A percentile compares a stretch with the other conserved stretches of the same genome.
Conservation (phyloP, 2,113 vertebrate species). For the Todiramphus chloris region DNA sequence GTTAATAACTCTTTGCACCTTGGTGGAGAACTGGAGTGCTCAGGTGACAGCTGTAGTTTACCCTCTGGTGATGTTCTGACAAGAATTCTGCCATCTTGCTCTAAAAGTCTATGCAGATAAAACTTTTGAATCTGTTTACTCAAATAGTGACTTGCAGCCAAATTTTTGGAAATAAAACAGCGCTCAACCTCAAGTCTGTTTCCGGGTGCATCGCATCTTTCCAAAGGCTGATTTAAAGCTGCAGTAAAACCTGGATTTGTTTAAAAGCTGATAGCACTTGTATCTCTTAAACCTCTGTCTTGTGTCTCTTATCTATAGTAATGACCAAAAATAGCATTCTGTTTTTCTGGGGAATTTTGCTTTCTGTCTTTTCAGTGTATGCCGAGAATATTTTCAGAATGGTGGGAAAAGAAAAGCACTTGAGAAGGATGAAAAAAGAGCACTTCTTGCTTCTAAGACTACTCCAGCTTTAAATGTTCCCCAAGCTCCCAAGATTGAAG, state of each 20-base stretch:
- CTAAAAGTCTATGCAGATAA: background rate
- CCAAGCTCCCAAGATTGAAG: conserved; percentile 72
- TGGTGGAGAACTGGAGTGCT: background rate
- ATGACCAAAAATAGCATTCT: background rate
- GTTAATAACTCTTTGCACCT: background rate
- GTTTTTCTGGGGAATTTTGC: background rate
- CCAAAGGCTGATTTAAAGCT: background rate
- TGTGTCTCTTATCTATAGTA: background rate
- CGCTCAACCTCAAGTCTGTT: rapidly evolving
- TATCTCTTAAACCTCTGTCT: background rate
- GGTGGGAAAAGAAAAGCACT: conserved; percentile 94
- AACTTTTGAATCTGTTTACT: background rate
- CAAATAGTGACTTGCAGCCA: background rate
- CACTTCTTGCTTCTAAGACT: conserved; percentile 74
- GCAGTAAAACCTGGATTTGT: background rate
- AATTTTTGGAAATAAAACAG: background rate
- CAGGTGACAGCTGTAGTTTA: background rate
- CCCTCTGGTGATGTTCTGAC: background rate
- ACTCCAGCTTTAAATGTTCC: conserved; percentile 70
- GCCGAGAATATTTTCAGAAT: conserved; percentile 95
- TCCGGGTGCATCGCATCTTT: background rate
- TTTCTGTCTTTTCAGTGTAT: conserved; percentile 81
- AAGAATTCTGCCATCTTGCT: background rate
- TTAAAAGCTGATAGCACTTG: background rate
- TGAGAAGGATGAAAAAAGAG: conserved; percentile 94